Percentiles rank a stretch among this genome's conserved stretches.
Conservation (phyloP, 1,140 invertebrate species). For the Danaus plexippus region DNA sequence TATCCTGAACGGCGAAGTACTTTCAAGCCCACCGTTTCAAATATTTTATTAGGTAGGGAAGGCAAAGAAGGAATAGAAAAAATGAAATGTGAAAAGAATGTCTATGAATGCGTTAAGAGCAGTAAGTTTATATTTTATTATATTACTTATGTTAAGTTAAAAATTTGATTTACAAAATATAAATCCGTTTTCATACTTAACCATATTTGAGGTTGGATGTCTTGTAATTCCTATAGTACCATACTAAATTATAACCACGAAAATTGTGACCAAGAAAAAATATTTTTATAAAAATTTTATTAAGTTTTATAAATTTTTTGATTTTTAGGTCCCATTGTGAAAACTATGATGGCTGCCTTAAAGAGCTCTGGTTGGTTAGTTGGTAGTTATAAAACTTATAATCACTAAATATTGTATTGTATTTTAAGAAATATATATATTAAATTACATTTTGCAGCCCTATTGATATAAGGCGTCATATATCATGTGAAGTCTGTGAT, state of each 20-base stretch:
- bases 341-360: constrained; percentile 88
- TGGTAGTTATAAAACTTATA: constrained; percentile 8
- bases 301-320: constrained; percentile 1
- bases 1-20: constrained; percentile 86
- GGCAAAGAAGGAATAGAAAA: constrained; percentile 79
- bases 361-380: constrained; percentile 87
- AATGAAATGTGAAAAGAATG: constrained; percentile 86
- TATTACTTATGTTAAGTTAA: not conserved
- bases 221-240: constrained; percentile 5
- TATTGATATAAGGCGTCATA: constrained; percentile 87
- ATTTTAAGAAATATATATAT: constrained; percentile 7
- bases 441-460: constrained; percentile 37
- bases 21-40: constrained; percentile 71
- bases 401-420: not conserved
- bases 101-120: constrained; percentile 81
- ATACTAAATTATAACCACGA: too few species aligned
- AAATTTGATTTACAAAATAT: too few species aligned
- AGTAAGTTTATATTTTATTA: constrained; percentile 71
- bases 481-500: constrained; percentile 93
- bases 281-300: too few species aligned
- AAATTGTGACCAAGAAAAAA: too few species aligned
- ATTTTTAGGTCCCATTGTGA: constrained; percentile 83
- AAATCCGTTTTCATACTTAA: too few species aligned
- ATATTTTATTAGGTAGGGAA: constrained; percentile 74
- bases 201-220: too few species aligned